Conservation (phyloP, 2,797 vertebrate species). For the Danio albolineatus region DNA sequence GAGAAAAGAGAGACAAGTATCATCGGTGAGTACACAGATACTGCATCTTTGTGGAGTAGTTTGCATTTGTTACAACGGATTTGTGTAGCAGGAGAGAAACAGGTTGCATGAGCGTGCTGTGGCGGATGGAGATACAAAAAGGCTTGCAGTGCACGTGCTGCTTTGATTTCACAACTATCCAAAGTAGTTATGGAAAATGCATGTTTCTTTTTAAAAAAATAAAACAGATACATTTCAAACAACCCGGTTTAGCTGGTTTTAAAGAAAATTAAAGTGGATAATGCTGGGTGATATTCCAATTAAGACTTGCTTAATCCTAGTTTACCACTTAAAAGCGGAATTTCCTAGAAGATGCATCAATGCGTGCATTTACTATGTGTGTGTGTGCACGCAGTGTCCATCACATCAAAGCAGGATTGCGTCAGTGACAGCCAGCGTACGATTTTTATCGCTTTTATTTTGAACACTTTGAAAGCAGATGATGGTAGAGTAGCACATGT, state of each 20-base stretch:
- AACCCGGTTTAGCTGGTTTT: too few relatives aligned
- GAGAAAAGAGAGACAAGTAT: constrained; percentile 33
- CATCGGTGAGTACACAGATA: constrained; percentile 64
- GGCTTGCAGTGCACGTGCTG: constrained; percentile 51
- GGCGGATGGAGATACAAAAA: constrained; percentile 53
- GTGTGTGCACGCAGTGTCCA: not conserved
- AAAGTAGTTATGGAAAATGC: constrained; percentile 21
- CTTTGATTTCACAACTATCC: constrained; percentile 56
- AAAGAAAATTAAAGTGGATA: too few relatives aligned
- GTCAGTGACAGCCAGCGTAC: not conserved
- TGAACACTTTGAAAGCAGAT: constrained; percentile 31
- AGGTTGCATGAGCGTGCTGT: constrained; percentile 68
- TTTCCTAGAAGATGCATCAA: constrained; percentile 35
- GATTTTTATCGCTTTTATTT: constrained; percentile 36
- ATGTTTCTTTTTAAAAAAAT: not conserved
- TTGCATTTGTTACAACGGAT: constrained; percentile 47
- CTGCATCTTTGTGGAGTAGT: constrained; percentile 64
- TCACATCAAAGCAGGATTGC: constrained; percentile 55
- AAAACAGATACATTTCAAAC: too few relatives aligned
- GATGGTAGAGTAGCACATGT: constrained; percentile 26
- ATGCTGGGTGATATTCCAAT: not conserved
- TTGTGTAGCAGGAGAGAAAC: constrained; percentile 63
- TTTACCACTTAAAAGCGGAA: not conserved
- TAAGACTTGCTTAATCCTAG: not conserved
- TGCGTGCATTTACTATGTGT: constrained; percentile 52